Evolutionary conservation across 2,888 invertebrate species (phyloP), one percentile per base, ranked within the genome.

Genomic region (Orchestes rusci): DNA sequence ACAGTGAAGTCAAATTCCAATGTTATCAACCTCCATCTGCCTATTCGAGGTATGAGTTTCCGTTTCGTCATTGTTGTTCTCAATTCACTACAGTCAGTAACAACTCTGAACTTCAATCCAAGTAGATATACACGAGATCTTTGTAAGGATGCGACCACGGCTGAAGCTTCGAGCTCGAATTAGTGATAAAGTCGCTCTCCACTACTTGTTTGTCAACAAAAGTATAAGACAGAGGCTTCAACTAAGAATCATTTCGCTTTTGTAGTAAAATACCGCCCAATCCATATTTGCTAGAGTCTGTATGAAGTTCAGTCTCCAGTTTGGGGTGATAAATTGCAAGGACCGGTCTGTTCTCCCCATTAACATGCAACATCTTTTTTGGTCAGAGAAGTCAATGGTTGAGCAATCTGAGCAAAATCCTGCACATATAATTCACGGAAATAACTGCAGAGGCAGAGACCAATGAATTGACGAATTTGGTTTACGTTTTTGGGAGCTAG

Each of bases 281-380:
- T 8, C 51, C 55, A 13, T 16, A 16, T 34, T 48, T 48, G 1
- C 34, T 44, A 12, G 55, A 52, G 31, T 56, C 51, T 4, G 47
- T 51, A 16, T 54, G 56, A 7, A 55, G 29, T 43, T 56, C 55
- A 4, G 56, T 57, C 37, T 42, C 36, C 17, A 50, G 43, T 10
- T 35, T 23, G 8, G 38, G 37, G 30, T 55, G 40, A 23, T 54
- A 58, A 16, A 58, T 51, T 2, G 53, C 52, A 12, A 59, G 37
- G 2, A 58, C 33, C 4, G 57, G 56, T 17, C 51, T 17, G 8
- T 10, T 37, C 10, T 15, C 16, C 27, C 37, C 28, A 37, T 8
- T 3, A 3, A 27, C 23, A 37, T 10, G 12, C 4, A 3, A 13
- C 5, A 37, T 12, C 15, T 15, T 39, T 39, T 16, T 39, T 39